Conservation (phyloP, 2,888 invertebrate genomes). For the Cyclophora punctaria region DNA sequence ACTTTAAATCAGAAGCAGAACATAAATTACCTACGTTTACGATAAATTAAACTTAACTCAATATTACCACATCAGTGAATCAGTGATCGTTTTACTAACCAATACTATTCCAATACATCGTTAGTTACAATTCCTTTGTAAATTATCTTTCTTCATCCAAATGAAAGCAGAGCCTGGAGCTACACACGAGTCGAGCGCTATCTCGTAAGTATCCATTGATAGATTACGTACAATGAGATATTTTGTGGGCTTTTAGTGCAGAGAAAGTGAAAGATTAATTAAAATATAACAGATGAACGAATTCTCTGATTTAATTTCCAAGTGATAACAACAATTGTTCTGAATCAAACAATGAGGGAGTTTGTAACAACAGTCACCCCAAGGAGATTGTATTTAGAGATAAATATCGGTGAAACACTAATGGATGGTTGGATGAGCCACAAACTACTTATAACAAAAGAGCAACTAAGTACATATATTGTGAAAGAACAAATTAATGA, state of each 20-base stretch:
- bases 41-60: too few relatives aligned
- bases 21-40: too few relatives aligned
- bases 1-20: too few relatives aligned
- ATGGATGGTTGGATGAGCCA: conserved; percentile 14
- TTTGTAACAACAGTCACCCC: conserved; percentile 20
- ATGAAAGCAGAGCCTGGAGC: too few relatives aligned
- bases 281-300: conserved; percentile 47
- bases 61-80: too few relatives aligned
- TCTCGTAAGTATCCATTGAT: too few relatives aligned
- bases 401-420: conserved; percentile 21
- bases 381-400: conserved; percentile 21
- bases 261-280: conserved; percentile 53
- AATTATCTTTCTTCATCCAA: too few relatives aligned
- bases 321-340: conserved; percentile 30
- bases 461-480: too few relatives aligned
- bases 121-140: too few relatives aligned
- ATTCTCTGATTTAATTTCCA: conserved; percentile 21
- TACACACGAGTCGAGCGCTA: too few relatives aligned
- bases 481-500: neutral
- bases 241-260: conserved; percentile 25
- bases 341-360: conserved; percentile 38
- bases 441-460: neutral
- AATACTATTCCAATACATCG: too few relatives aligned
- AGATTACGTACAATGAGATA: conserved; percentile 1
- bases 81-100: too few relatives aligned